Evolutionary conservation across 2,888 invertebrate genomes (phyloP).

Genomic region (Limnephilus auricula): DNA sequence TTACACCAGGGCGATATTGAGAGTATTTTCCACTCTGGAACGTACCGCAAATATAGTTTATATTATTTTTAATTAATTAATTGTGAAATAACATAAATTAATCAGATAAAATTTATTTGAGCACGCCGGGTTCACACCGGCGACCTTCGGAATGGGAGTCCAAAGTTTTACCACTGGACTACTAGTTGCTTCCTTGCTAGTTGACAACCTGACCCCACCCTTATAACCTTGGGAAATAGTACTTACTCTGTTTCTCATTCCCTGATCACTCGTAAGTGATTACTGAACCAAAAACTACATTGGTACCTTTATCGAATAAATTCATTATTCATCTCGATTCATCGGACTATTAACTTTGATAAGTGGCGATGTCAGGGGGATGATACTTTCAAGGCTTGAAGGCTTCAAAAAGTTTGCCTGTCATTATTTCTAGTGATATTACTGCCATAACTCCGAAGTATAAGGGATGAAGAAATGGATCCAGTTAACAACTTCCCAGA

Average conservation of each 20-base stretch:
- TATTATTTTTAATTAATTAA: too few relatives aligned
- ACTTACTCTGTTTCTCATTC: background rate
- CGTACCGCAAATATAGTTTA: too few relatives aligned
- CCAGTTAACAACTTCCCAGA: constrained; percentile 18
- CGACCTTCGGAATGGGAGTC: too few relatives aligned
- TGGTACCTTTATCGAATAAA: background rate
- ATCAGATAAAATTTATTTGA: too few relatives aligned
- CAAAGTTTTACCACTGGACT: too few relatives aligned
- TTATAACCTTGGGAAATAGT: too few relatives aligned
- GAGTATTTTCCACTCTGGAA: too few relatives aligned
- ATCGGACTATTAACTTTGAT: background rate
- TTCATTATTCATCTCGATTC: background rate
- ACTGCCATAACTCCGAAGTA: background rate
- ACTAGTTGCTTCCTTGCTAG: too few relatives aligned
- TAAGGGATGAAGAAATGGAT: background rate
- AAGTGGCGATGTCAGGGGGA: background rate
- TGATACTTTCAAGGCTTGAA: background rate
- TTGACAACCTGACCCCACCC: too few relatives aligned
- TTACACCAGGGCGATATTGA: too few relatives aligned
- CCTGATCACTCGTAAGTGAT: background rate
- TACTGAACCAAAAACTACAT: background rate
- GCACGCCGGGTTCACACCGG: too few relatives aligned
- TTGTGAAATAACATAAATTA: too few relatives aligned
- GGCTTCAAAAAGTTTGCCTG: background rate
- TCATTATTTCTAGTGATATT: background rate